Evolutionary conservation across 2,113 vertebrate species (phyloP).

Genomic region (Lepus europaeus): DNA sequence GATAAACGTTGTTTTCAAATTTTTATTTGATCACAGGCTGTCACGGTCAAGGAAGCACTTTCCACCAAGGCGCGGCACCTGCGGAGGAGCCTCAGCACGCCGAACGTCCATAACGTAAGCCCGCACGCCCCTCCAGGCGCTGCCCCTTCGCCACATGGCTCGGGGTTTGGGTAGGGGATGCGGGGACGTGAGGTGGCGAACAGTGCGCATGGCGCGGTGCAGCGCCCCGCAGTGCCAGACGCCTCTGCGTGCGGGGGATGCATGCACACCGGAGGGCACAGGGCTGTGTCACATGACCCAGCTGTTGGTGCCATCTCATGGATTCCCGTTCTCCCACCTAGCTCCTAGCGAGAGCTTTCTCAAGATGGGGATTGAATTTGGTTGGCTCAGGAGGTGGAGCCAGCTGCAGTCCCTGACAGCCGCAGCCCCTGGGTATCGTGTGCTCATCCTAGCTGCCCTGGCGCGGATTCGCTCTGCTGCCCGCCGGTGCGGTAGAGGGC

Average conservation of each 20-base stretch:
- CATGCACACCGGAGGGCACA: fast-evolving
- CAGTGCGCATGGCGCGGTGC: not conserved
- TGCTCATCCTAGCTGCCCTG: not conserved
- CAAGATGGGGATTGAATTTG: not conserved
- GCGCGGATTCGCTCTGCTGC: too few species aligned
- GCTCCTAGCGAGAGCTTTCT: not conserved
- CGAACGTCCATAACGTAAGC: conserved; percentile 95
- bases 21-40: conserved; percentile 88
- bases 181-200: fast-evolving
- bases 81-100: conserved; percentile 96
- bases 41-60: conserved; percentile 95
- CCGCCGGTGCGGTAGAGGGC: not conserved
- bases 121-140: fast-evolving
- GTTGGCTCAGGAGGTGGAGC: not conserved
- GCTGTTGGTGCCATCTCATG: not conserved
- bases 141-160: fast-evolving
- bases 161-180: fast-evolving
- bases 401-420: not conserved
- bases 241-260: fast-evolving
- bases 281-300: fast-evolving
- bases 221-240: not conserved
- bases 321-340: not conserved
- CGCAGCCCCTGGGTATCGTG: too few species aligned
- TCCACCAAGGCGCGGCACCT: conserved; percentile 94
- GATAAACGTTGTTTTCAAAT: not conserved